These are phyloP conservation scores for Thymallus thymallus DNA, from an alignment of 2,113 vertebrate species.

Conservation along the genomic window DNA sequence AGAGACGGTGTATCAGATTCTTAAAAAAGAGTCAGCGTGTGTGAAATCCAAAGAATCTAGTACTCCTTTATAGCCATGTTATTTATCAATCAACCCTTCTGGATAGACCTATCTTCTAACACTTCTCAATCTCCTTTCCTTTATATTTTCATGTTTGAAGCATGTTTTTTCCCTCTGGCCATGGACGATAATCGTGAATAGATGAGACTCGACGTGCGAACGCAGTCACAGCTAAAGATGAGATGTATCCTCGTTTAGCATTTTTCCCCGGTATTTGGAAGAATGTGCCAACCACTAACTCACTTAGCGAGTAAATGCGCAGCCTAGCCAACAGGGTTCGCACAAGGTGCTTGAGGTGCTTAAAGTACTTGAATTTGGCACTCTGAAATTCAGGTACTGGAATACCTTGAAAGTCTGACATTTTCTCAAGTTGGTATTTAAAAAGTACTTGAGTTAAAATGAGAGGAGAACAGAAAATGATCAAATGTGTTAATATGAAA, in stretches of 20 bases:
- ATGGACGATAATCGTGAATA: not conserved
- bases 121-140: not conserved
- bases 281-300: not conserved
- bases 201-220: not conserved
- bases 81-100: constrained; percentile 45
- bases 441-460: too few species aligned
- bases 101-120: constrained; percentile 10
- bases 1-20: not conserved
- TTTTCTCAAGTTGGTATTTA: too few species aligned
- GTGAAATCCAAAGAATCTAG: constrained; percentile 23
- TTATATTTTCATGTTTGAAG: constrained; percentile 6
- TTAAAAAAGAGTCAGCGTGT: not conserved
- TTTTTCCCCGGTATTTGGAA: not conserved
- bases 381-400: too few species aligned
- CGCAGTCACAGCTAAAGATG: not conserved
- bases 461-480: too few species aligned
- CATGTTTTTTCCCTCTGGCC: not conserved
- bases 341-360: too few species aligned
- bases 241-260: not conserved
- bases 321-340: not conserved
- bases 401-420: too few species aligned
- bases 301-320: too few species aligned
- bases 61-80: constrained; percentile 36
- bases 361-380: too few species aligned
- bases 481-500: too few species aligned